Percentiles rank a stretch among this genome's conserved stretches.
Evolutionary conservation across 1,140 invertebrate species (phyloP).

Genomic region (Metaphire vulgaris): DNA sequence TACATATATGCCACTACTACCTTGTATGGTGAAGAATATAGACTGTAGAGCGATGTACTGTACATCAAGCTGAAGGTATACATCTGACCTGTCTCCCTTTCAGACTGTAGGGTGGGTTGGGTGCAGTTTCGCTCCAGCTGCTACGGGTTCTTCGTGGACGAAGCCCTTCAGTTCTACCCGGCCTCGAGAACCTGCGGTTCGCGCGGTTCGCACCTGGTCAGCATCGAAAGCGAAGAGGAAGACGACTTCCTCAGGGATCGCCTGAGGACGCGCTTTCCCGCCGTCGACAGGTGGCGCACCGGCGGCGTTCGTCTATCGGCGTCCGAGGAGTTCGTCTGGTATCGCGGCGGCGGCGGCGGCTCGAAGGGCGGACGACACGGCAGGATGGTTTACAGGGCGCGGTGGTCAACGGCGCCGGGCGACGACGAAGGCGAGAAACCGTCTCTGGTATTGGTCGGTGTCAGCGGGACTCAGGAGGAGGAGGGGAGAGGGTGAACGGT

Average conservation of each 20-base stretch:
- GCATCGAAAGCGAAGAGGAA: constrained; percentile 37
- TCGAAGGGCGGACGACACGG: not conserved
- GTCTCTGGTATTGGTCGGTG: not conserved
- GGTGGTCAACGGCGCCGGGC: not conserved
- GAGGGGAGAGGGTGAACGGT: not conserved
- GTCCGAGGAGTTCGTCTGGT: not conserved
- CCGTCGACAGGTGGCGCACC: not conserved
- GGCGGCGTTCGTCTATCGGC: not conserved
- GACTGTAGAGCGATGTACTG: no score
- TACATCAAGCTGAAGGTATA: no score
- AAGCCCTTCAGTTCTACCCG: constrained; percentile 35
- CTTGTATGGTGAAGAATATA: no score
- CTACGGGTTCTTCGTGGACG: constrained; percentile 36
- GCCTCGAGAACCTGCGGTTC: constrained; percentile 35
- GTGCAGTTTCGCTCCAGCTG: constrained; percentile 35
- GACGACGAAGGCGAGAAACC: no score
- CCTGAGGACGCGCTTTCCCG: not conserved
- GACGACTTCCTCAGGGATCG: constrained; percentile 34
- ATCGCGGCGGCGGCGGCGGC: not conserved
- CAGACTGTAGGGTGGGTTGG: constrained; percentile 32
- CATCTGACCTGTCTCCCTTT: not conserved
- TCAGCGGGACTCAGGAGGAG: not conserved
- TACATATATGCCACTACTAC: no score
- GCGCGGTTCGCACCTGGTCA: constrained; percentile 34
- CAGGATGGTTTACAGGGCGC: not conserved